Percentiles rank a stretch among this genome's conserved stretches.
These are phyloP conservation scores for pig (Sus scrofa) DNA, from an alignment of 2,113 vertebrate species.

Conservation along the genomic window DNA sequence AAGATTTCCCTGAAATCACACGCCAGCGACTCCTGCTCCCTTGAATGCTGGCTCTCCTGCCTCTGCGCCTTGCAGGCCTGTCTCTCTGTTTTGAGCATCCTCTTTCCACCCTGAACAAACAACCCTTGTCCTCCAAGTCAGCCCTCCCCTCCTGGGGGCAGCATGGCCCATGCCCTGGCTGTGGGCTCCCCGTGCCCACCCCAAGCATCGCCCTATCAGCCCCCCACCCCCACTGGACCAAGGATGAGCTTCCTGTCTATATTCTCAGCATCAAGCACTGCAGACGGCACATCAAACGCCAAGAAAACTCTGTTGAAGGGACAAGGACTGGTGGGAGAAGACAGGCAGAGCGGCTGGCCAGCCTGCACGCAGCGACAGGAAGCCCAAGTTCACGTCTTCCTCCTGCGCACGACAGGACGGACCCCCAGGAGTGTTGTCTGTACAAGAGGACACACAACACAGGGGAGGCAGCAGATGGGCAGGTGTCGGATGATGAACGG, in stretches of 20 bases:
- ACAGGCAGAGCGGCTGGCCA: not conserved
- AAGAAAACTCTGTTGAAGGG: not conserved
- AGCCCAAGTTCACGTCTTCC: not conserved
- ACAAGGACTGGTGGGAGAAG: not conserved
- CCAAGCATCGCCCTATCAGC: no score
- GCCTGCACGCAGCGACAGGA: no score
- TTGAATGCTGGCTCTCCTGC: accelerated
- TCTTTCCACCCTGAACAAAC: not conserved
- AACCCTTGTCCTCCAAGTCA: not conserved
- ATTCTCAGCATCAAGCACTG: not conserved
- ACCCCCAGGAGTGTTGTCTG: accelerated
- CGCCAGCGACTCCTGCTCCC: not conserved
- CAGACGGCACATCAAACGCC: not conserved
- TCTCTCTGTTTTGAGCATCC: not conserved
- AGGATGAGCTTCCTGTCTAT: not conserved
- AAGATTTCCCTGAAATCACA: not conserved
- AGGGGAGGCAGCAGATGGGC: not conserved
- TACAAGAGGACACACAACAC: not conserved
- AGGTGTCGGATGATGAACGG: no score
- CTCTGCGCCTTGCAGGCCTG: accelerated
- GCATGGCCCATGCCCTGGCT: not conserved
- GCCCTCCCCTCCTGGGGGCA: not conserved
- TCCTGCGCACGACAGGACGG: accelerated
- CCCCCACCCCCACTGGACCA: not conserved
- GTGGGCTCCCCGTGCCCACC: not conserved